A percentile compares a stretch with the other conserved stretches of the same genome.
These are phyloP conservation scores for Dryoscopus gambensis DNA, from an alignment of 2,113 vertebrate species.

Conservation along the genomic window DNA sequence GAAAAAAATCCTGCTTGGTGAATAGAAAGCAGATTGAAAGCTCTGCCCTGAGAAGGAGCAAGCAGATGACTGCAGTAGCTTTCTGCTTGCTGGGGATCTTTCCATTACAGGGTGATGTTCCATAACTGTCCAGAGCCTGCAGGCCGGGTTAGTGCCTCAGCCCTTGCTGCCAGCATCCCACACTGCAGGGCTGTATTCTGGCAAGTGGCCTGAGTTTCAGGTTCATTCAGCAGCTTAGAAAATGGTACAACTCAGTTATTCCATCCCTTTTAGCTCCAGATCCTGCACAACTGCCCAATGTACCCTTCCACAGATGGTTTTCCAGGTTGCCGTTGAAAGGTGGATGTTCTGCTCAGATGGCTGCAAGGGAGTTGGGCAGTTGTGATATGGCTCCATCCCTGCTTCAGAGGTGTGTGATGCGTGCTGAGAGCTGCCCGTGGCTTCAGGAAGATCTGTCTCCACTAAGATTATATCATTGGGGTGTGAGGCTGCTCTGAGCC, in stretches of 20 bases:
- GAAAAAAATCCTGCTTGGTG: background rate
- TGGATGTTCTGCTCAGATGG: background rate
- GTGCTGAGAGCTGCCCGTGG: background rate
- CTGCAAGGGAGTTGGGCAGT: background rate
- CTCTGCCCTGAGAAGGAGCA: background rate
- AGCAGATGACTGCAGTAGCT: background rate
- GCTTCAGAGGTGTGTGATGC: rapidly evolving
- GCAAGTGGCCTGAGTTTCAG: background rate
- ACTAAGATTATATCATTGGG: background rate
- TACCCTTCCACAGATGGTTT: background rate
- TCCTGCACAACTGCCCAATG: background rate
- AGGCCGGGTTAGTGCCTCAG: background rate
- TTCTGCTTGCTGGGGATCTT: background rate
- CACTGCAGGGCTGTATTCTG: background rate
- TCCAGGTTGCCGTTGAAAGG: background rate
- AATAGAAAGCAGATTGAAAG: background rate
- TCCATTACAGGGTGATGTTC: background rate
- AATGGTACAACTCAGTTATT: background rate
- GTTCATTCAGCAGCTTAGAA: background rate
- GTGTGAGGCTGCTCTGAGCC: background rate
- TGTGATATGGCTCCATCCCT: background rate
- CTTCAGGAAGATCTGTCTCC: background rate
- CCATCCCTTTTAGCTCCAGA: background rate
- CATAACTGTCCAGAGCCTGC: background rate
- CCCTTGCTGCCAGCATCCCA: background rate